phyloP scores from a whole-genome alignment of 2,113 vertebrate species.

The Trichomycterus rosablanca region DNA sequence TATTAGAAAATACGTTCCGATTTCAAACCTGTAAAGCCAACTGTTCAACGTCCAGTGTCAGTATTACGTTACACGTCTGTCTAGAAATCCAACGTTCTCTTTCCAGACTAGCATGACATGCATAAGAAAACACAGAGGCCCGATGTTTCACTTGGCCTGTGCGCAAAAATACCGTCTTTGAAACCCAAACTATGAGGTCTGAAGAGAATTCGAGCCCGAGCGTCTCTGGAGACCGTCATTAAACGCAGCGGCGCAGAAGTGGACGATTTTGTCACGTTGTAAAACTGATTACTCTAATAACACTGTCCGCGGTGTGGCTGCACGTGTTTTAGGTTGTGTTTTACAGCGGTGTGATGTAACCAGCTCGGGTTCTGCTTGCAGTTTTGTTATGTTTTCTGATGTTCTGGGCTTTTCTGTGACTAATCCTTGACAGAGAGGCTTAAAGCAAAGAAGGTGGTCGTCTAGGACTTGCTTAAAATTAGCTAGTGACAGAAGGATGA shows the following conservation, averaged over 20 bases:
- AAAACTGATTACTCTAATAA: conserved; percentile 33
- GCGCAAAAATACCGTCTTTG: conserved; percentile 28
- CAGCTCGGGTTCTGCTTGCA: not conserved
- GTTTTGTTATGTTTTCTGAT: too few species aligned
- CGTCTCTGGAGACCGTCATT: conserved; percentile 30
- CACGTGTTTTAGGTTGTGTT: conserved; percentile 21
- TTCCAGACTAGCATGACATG: conserved; percentile 33
- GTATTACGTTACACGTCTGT: conserved; percentile 34
- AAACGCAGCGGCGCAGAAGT: conserved; percentile 15
- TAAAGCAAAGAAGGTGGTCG: too few species aligned
- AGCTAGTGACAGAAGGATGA: too few species aligned
- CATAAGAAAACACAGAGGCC: conserved; percentile 33
- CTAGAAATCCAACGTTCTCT: conserved; percentile 35
- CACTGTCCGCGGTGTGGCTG: conserved; percentile 1
- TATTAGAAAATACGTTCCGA: conserved; percentile 28
- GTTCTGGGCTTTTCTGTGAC: not conserved
- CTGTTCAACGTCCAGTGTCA: conserved; percentile 20
- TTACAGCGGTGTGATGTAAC: conserved; percentile 11
- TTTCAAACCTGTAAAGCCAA: conserved; percentile 13
- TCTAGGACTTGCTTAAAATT: too few species aligned
- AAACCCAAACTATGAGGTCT: conserved; percentile 38
- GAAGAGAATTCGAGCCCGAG: conserved; percentile 22
- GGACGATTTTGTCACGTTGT: conserved; percentile 24
- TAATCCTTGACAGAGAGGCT: too few species aligned
- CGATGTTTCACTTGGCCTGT: conserved; percentile 47